These are phyloP conservation scores for Heliconius ethilla DNA, from an alignment of 2,888 invertebrate genomes.

Conservation along the genomic window DNA sequence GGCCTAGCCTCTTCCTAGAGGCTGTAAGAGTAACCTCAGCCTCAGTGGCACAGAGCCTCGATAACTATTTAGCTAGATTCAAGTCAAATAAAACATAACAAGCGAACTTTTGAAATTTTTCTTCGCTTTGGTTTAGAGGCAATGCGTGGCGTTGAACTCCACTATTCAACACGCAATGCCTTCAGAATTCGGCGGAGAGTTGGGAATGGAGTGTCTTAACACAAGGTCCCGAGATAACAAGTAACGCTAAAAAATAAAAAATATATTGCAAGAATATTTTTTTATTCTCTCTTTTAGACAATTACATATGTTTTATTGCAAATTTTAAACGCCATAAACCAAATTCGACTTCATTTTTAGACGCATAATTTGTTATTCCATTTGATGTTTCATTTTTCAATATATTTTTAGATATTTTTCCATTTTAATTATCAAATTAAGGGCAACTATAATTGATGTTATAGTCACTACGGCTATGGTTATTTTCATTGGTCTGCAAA, in stretches of 20 bases:
- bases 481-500: slow-evolving; percentile 73
- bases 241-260: too few relatives aligned
- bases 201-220: too few relatives aligned
- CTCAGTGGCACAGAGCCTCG: slow-evolving; percentile 55
- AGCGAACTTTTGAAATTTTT: neutral
- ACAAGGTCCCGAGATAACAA: too few relatives aligned
- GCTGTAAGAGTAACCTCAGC: slow-evolving; percentile 48
- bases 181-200: too few relatives aligned
- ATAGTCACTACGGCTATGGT: slow-evolving; percentile 70
- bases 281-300: slow-evolving; percentile 8
- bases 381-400: neutral
- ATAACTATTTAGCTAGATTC: slow-evolving; percentile 39
- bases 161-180: too few relatives aligned
- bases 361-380: neutral
- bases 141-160: too few relatives aligned
- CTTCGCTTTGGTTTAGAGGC: too few relatives aligned
- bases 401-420: slow-evolving; percentile 53
- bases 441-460: slow-evolving; percentile 65
- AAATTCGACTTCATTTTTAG: neutral
- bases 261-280: neutral
- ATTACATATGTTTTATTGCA: neutral
- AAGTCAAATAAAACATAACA: neutral
- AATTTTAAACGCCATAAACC: neutral
- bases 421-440: slow-evolving; percentile 64
- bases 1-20: slow-evolving; percentile 56